A percentile compares a stretch with the other conserved stretches of the same genome.
phyloP scores from a whole-genome alignment of 2,888 invertebrate genomes.

The Therioaphis trifolii region DNA sequence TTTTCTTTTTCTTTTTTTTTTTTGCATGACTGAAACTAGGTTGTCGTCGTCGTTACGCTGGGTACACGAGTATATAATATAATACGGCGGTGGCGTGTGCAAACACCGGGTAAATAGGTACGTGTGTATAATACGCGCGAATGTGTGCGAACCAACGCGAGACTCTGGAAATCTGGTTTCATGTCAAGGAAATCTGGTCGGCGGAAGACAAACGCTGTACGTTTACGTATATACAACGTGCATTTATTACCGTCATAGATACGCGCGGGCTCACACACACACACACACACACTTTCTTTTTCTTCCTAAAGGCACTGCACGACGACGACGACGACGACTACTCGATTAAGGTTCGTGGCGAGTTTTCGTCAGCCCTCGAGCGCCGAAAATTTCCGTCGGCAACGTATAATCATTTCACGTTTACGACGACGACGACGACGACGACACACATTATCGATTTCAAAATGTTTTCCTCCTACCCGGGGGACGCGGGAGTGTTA shows the following conservation, averaged over 20 bases:
- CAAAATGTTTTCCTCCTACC: no score
- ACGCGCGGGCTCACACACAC: no score
- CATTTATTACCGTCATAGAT: not conserved
- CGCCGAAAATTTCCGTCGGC: not conserved
- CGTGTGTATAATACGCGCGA: not conserved
- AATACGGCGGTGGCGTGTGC: not conserved
- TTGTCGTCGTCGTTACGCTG: constrained; percentile 12
- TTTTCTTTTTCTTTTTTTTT: constrained; percentile 3
- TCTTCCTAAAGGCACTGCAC: constrained; percentile 15
- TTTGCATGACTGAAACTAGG: constrained; percentile 25
- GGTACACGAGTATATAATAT: not conserved
- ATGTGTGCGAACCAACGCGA: not conserved
- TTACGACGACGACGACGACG: not conserved
- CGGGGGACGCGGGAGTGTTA: no score
- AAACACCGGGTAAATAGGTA: not conserved
- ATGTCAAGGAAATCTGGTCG: constrained; percentile 61
- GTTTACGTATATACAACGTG: not conserved
- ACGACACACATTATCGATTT: not conserved
- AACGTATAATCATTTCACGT: not conserved
- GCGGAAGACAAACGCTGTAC: constrained; percentile 43
- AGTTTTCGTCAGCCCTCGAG: not conserved
- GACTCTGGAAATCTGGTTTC: constrained; percentile 53
- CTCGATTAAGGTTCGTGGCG: not conserved
- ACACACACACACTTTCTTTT: constrained; percentile 38
- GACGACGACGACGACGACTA: not conserved